These are phyloP conservation scores for Philypnodon macrostomus DNA, from an alignment of 2,797 vertebrate genomes.

Conservation along the genomic window DNA sequence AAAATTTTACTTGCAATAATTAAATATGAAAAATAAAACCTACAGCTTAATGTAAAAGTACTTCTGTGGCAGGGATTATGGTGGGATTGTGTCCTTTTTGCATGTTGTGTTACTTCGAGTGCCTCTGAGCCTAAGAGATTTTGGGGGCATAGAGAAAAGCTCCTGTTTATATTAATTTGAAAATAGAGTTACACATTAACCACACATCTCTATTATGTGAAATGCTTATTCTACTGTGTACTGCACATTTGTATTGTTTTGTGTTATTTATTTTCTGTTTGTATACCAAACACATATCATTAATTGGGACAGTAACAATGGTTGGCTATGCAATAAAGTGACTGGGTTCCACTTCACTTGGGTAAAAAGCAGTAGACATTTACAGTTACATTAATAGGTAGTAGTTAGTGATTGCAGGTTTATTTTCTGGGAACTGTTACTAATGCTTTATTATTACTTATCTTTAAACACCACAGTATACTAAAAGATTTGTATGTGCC, in stretches of 20 bases:
- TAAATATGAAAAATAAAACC: not conserved
- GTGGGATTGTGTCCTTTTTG: constrained; percentile 1
- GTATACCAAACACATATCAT: not conserved
- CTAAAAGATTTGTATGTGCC: not conserved
- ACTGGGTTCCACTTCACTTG: no score
- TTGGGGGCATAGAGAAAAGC: constrained; percentile 18
- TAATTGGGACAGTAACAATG: not conserved
- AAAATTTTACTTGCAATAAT: no score
- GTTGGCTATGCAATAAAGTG: constrained; percentile 27
- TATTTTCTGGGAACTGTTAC: no score
- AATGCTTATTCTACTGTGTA: no score
- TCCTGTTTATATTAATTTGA: not conserved
- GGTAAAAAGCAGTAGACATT: no score
- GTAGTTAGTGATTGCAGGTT: no score
- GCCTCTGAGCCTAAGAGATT: constrained; percentile 51
- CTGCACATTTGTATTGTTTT: not conserved
- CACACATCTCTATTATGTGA: no score
- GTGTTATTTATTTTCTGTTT: not conserved
- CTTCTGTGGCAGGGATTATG: not conserved
- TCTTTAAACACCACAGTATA: not conserved
- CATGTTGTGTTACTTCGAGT: constrained; percentile 43
- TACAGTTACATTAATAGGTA: no score
- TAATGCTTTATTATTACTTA: no score
- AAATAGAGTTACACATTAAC: no score
- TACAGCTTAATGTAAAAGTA: no score